A percentile compares a stretch with the other conserved stretches of the same genome.
These are phyloP conservation scores for Argyresthia albistria DNA, from an alignment of 2,888 invertebrate genomes.

Conservation along the genomic window DNA sequence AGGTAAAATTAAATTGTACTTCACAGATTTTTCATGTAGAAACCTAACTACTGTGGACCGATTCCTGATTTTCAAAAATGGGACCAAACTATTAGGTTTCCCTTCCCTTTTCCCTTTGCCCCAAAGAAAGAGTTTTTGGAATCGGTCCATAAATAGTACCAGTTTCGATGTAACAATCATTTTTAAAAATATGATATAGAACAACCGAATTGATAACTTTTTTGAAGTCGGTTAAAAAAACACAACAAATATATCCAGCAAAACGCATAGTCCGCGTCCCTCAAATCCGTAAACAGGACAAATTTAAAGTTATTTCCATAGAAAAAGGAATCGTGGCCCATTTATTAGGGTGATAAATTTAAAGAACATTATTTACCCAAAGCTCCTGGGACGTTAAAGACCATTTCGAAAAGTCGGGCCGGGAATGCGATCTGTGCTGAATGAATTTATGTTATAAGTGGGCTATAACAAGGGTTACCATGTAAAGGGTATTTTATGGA, in stretches of 20 bases:
- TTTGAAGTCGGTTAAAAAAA: too few species aligned
- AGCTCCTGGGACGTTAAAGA: constrained; percentile 63
- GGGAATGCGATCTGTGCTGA: constrained; percentile 45
- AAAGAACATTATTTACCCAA: constrained; percentile 67
- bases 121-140: too few species aligned
- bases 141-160: too few species aligned
- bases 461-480: constrained; percentile 7
- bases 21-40: too few species aligned
- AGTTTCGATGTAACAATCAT: too few species aligned
- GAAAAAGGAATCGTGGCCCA: constrained; percentile 55
- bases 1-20: too few species aligned
- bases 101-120: too few species aligned
- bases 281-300: constrained; percentile 12
- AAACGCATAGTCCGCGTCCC: constrained; percentile 12
- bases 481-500: not conserved
- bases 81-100: too few species aligned
- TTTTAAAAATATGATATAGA: too few species aligned
- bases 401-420: constrained; percentile 56
- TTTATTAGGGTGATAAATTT: constrained; percentile 69
- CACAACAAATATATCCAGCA: constrained; percentile 23
- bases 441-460: constrained; percentile 34
- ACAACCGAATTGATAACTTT: too few species aligned
- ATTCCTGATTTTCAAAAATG: too few species aligned
- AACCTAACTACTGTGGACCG: too few species aligned
- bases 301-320: constrained; percentile 66